Evolutionary conservation across 2,797 vertebrate species (phyloP).

Genomic region (Lacerta viridis): DNA sequence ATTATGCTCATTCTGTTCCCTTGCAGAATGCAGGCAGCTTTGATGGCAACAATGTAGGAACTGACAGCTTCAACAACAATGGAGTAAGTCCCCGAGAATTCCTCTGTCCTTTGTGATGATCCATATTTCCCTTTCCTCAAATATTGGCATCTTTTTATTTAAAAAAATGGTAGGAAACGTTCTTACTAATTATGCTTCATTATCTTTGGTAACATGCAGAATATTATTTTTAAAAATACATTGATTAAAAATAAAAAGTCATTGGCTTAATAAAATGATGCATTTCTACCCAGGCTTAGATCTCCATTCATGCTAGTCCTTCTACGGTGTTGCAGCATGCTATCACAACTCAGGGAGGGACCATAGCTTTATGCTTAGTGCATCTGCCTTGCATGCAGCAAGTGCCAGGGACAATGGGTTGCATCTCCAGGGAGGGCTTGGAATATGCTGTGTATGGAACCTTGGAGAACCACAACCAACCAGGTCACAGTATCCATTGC

Average conservation of each 20-base stretch:
- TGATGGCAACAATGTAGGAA: conserved; percentile 7
- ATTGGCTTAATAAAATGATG: background rate
- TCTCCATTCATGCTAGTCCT: background rate
- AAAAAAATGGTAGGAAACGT: background rate
- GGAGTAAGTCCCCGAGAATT: conserved; percentile 15
- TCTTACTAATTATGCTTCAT: background rate
- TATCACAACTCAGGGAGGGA: too few species aligned
- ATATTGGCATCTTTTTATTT: background rate
- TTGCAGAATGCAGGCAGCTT: background rate
- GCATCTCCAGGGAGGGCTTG: too few species aligned
- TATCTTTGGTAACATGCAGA: background rate
- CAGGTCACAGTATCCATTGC: too few species aligned
- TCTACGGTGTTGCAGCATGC: too few species aligned
- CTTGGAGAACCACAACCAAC: too few species aligned
- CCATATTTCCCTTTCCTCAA: background rate
- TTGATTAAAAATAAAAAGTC: background rate
- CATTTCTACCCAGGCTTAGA: too few species aligned
- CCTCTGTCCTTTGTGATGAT: background rate
- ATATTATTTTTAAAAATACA: background rate
- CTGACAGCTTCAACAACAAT: conserved; percentile 23
- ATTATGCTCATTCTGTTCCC: background rate
- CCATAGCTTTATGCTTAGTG: too few species aligned
- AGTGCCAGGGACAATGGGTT: too few species aligned
- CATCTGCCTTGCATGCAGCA: too few species aligned
- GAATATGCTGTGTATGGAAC: too few species aligned